Base-by-base conservation (phyloP, 2,888 invertebrate species). In the Diploptera punctata region DNA sequence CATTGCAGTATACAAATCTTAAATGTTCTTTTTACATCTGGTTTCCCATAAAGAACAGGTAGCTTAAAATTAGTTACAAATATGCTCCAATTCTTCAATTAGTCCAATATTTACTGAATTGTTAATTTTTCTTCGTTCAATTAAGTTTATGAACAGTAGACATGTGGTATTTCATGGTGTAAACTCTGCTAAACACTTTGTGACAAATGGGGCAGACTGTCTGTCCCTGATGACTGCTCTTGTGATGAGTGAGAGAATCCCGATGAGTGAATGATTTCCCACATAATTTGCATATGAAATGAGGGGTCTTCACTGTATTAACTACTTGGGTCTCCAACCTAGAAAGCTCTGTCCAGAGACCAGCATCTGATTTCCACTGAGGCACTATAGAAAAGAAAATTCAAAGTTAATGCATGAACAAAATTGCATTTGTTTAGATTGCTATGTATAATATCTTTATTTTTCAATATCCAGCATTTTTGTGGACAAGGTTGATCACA, bases 181-280 rank as follows among this genome's bases (percentile, higher is more conserved):
- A 73, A 9, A 67, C 71, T 19, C 89, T 82, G 76, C 88, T 89
- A 80, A 89, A 89, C 74, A 87, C 86, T 76, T 88, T 83, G 76
- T 85, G 86, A 77, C 89, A 89, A 67, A 89, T 87, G 10, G 88
- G 88, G 77, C 89, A 89, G 77, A 87, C 86, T 19, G 89, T 89
- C 80, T 88, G 88, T 31, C 89, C 89, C 67, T 87, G 86, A 77
- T 89, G 89, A 61, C 87, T 86, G 79, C 88, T 88, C 82, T 87
- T 88, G 79, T 89, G 89, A 67, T 88, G 82, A 69, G 87, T 88
- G 78, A 89, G 69, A 68, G 89, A 89, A 76, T 87, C 88, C 16
- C 88, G 88, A 81, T 88, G 88, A 79, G 87, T 19, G 79, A 89
- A 89, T 74, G 86, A 86, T 83, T 88, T 89, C 75, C 87, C 87